Evolutionary conservation across 2,797 vertebrate genomes (phyloP).

Genomic region (Myotis findleyi): DNA sequence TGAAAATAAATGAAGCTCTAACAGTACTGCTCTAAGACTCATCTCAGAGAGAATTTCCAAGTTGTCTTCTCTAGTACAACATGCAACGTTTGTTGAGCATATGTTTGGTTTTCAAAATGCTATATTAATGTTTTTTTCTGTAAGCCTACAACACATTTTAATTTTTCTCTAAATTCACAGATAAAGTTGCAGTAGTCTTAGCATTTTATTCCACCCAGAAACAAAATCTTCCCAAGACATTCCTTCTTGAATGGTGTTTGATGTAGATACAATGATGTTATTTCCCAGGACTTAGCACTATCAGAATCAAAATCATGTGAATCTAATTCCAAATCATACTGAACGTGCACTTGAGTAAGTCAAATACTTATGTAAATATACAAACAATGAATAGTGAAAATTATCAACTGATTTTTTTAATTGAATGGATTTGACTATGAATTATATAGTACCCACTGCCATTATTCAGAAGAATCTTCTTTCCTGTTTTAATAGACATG

Average conservation of each 20-base stretch:
- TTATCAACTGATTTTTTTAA: constrained; percentile 27
- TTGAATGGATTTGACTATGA: constrained; percentile 47
- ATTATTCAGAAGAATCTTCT: constrained; percentile 45
- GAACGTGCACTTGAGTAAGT: constrained; percentile 37
- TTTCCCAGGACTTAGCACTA: neutral
- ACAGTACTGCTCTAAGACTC: neutral
- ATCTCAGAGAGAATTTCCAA: neutral
- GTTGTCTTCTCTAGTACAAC: neutral
- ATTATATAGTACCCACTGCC: constrained; percentile 39
- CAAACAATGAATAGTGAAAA: constrained; percentile 40
- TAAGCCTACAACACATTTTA: neutral
- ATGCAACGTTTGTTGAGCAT: neutral
- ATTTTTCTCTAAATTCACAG: constrained; percentile 16
- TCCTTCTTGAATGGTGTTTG: neutral
- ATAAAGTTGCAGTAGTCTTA: neutral
- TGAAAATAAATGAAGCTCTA: neutral
- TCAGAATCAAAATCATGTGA: constrained; percentile 28
- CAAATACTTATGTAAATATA: constrained; percentile 69
- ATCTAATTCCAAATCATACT: constrained; percentile 45
- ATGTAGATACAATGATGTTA: constrained; percentile 14
- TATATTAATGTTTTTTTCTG: neutral
- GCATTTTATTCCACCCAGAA: neutral
- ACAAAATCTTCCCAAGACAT: constrained; percentile 27
- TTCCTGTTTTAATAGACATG: constrained; percentile 47
- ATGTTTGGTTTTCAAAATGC: constrained; percentile 9